These are phyloP conservation scores for Ursus arctos DNA, from an alignment of 2,113 vertebrate species.

Conservation along the genomic window DNA sequence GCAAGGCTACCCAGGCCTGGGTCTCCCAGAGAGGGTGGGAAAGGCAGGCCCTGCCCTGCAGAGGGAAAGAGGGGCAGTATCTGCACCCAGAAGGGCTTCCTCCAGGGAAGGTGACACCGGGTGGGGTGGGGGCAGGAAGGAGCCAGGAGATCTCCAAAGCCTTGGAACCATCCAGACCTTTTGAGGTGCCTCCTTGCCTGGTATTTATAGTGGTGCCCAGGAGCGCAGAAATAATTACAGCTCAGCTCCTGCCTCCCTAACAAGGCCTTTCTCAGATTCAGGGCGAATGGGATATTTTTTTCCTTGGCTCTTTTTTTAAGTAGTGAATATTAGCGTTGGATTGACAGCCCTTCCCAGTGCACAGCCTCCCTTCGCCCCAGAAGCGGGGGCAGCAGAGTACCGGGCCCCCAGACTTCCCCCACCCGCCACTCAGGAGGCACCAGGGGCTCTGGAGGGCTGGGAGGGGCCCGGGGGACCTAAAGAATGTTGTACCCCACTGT, in stretches of 20 bases:
- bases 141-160: slow-evolving; percentile 43
- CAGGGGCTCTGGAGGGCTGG: accelerated
- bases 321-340: slow-evolving; percentile 64
- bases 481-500: accelerated
- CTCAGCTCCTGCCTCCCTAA: slow-evolving; percentile 71
- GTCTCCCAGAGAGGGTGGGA: no score
- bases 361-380: background rate
- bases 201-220: slow-evolving; percentile 84
- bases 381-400: background rate
- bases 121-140: slow-evolving; percentile 7
- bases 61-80: background rate
- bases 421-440: background rate
- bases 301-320: slow-evolving; percentile 67
- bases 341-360: slow-evolving; percentile 69
- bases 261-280: slow-evolving; percentile 78
- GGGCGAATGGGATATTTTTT: slow-evolving; percentile 71
- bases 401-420: background rate
- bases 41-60: no score
- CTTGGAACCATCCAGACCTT: slow-evolving; percentile 24
- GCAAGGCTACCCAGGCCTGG: background rate
- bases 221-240: slow-evolving; percentile 80
- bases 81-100: background rate
- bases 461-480: background rate
- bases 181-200: slow-evolving; percentile 65
- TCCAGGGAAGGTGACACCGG: background rate